A percentile compares a stretch with the other conserved stretches of the same genome.
phyloP scores from a whole-genome alignment of 1,140 invertebrate species.

The Arctopsyche grandis region DNA sequence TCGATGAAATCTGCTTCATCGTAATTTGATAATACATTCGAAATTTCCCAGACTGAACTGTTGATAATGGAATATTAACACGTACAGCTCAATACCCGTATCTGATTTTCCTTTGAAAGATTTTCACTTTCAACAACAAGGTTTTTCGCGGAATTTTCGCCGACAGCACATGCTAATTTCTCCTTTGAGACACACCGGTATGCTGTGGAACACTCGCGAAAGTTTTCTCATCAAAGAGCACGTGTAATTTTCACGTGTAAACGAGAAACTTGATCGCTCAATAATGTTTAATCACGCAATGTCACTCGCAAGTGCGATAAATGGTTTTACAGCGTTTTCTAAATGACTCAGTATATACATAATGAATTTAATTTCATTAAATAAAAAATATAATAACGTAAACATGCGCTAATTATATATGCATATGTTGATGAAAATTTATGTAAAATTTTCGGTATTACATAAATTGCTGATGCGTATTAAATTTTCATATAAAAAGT shows the following conservation, averaged over 20 bases:
- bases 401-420: no score
- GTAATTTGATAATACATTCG: no score
- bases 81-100: no score
- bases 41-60: no score
- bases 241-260: conserved; percentile 27
- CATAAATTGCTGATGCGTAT: neutral
- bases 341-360: neutral
- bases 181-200: conserved; percentile 24
- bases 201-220: neutral
- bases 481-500: neutral
- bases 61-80: no score
- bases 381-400: neutral
- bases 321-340: neutral
- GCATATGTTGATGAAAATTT: no score
- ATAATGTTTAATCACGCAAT: conserved; percentile 36
- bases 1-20: no score
- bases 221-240: conserved; percentile 40
- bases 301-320: neutral
- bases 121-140: no score
- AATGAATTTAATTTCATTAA: neutral
- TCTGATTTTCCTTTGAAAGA: no score
- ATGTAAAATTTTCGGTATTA: no score
- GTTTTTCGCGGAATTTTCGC: no score
- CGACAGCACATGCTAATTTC: conserved; percentile 13
- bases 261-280: conserved; percentile 35